Conservation (phyloP, 30 jellyfish, hydroid and myxozoan genomes). For the Aurelia sp. region DNA sequence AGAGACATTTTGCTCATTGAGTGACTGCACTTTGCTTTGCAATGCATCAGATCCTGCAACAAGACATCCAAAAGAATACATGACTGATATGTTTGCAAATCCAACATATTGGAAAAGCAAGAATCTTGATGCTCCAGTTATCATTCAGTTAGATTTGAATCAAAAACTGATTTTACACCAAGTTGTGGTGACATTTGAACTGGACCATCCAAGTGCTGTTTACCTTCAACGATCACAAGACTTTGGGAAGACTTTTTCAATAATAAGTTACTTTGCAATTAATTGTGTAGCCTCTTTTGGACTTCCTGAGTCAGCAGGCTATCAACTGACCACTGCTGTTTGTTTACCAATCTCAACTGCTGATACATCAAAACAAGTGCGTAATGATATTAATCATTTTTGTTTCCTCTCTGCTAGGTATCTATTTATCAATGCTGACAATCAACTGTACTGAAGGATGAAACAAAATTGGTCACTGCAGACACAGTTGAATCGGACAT, state of each 20-base stretch:
- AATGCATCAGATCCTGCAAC: constrained; percentile 67
- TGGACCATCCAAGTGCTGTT: constrained; percentile 79
- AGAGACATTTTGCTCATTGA: constrained; percentile 56
- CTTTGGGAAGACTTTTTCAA: constrained; percentile 61
- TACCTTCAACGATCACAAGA: constrained; percentile 86
- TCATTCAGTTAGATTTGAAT: constrained; percentile 72
- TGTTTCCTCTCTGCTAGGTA: too few species aligned
- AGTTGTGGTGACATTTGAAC: constrained; percentile 71
- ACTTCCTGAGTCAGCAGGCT: constrained; percentile 50
- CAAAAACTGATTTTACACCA: constrained; percentile 85
- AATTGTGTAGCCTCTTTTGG: constrained; percentile 63
- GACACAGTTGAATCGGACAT: too few species aligned
- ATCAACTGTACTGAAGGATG: too few species aligned
- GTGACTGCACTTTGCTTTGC: constrained; percentile 70
- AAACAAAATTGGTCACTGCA: too few species aligned
- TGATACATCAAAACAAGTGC: constrained; percentile 58
- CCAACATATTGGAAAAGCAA: constrained; percentile 95
- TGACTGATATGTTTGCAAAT: constrained; percentile 59
- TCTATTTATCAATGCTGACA: too few species aligned
- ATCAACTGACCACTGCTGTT: constrained; percentile 46
- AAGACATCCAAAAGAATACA: constrained; percentile 59
- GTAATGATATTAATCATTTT: neutral
- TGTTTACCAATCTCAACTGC: constrained; percentile 72
- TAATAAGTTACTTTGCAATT: constrained; percentile 70
- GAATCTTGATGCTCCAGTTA: constrained; percentile 88